Base-by-base conservation (phyloP, 2,888 invertebrate genomes). In the Colletes collaris region DNA sequence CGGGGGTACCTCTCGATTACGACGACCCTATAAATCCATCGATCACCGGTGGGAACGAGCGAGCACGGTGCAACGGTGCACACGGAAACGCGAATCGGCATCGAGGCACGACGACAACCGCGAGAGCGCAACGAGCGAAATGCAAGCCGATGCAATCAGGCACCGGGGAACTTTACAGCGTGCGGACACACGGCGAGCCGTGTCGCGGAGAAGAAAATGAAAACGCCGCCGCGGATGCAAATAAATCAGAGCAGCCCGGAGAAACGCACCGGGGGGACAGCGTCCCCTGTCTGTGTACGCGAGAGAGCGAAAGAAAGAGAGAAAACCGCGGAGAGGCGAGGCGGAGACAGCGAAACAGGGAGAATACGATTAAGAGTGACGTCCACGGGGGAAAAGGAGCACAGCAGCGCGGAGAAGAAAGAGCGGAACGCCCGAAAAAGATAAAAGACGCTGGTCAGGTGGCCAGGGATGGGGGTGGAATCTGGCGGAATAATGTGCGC, bases 141-240 rank as follows among this genome's bases (percentile, higher is more conserved):
- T 68, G 82, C 83, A 82, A 87, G 76, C 86, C 91, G 87, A 86
- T 88, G 84, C 90, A 87, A 81, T 94, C 94, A 75, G 93, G 76
- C 94, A 6, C 93, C 75, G 91, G 16, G 62, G 53, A 93, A 62
- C 91, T 93, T 84, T 92, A 92, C 86, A 92, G 96, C 92, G 86
- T 85, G 85, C 81, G 82, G 85, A 85, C 87, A 83, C 81, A 80
- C 68, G 83, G 76, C 75, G 79, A 73, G 83, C 80, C 79, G 81
- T 77, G 83, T 84, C 80, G 77, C 74, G 44, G 74, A 53, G 93
- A 93, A 84, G 93, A 93, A 85, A 94, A 94, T 87, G 85, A 88
- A 88, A 87, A 87, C 83, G 84, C 83, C 79, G 83, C 83, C 19
- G 79, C 79, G 85, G 82, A 88, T 84, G 89, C 78, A 87, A 90